Evolutionary conservation across 2,888 invertebrate species (phyloP), one percentile per base, ranked within the genome.

Genomic region (Chalcosyrphus nemorum): DNA sequence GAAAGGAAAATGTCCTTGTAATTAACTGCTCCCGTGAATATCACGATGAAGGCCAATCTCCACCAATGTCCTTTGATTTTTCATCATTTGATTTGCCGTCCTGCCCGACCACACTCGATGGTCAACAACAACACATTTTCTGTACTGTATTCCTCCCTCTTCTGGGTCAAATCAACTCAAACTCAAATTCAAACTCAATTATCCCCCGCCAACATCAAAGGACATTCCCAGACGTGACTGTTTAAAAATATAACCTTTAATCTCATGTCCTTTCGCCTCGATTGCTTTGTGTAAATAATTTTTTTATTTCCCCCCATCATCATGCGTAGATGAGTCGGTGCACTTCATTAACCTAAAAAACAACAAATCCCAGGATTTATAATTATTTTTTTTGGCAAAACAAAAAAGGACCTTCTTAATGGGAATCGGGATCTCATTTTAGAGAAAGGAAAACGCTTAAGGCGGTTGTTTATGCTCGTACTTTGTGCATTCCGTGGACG

Each of bases 341-440:
- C 59, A 77, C 56, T 66, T 71, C 47, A 63, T 77, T 82, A 77
- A 82, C 66, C 82, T 43, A 56, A 47, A 72, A 66, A 72, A 61
- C 38, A 43, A 43, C 35, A 72, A 61, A 72, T 72, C 38, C 66
- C 38, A 59, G 61, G 54, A 72, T 59, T 81, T 72, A 17, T 74
- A 61, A n/a, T 59, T 52, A 17, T 32, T 29, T n/a, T 17, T 9
- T 6, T 15, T 43, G 17, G 19, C 19, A 9, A 9, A 17, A 45
- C 19, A 17, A 19, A 11, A n/a, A 5, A 35, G 15, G n/a, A 21
- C 21, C 45, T 45, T 19, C 17, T 70, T 77, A 77, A 77, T 77
- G 70, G 54, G 77, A 38, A 61, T 56, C 45, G 35, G 21, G 43
- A 68, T 52, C 59, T 59, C 38, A 47, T 70, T 2, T 24, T n/a